These are phyloP conservation scores for Acestrorhynchus altus DNA, from an alignment of 2,797 vertebrate species.

Conservation along the genomic window DNA sequence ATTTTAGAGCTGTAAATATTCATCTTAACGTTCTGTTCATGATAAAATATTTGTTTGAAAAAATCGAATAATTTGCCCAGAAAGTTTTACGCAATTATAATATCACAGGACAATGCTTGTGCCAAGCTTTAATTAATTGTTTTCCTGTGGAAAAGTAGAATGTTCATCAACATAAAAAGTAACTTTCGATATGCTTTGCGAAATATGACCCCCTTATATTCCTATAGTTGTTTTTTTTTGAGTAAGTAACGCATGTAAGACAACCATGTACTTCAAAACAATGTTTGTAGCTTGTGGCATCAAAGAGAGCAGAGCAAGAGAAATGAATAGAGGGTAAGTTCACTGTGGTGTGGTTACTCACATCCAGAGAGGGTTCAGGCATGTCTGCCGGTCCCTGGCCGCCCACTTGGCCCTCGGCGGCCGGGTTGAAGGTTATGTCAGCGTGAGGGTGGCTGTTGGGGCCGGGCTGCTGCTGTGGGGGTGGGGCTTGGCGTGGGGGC, in stretches of 20 bases:
- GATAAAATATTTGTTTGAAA: too few relatives aligned
- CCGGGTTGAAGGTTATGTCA: constrained; percentile 98
- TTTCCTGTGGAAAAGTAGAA: too few relatives aligned
- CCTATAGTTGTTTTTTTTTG: background rate
- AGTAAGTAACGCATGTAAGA: constrained; percentile 20
- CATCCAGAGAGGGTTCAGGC: constrained; percentile 99
- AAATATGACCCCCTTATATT: background rate
- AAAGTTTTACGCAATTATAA: too few relatives aligned
- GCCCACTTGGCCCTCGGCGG: constrained; percentile 93
- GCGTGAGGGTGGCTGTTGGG: constrained; percentile 95
- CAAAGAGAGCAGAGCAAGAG: constrained; percentile 62
- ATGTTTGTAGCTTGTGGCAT: constrained; percentile 48
- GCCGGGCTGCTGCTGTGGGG: constrained; percentile 89
- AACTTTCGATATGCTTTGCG: background rate
- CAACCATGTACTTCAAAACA: background rate
- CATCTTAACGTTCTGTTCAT: too few relatives aligned
- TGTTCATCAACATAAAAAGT: too few relatives aligned
- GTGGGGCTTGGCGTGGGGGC: constrained; percentile 89
- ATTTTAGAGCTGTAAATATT: too few relatives aligned
- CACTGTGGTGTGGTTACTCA: constrained; percentile 80
- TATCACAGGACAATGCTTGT: too few relatives aligned
- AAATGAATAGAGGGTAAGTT: constrained; percentile 66
- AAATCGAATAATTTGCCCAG: too few relatives aligned
- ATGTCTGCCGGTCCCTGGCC: constrained; percentile 94
- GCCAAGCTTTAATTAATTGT: too few relatives aligned